Evolutionary conservation across 2,113 vertebrate species (phyloP), one percentile per base, ranked within the genome.

Genomic region (Thalassarche chlororhynchos): DNA sequence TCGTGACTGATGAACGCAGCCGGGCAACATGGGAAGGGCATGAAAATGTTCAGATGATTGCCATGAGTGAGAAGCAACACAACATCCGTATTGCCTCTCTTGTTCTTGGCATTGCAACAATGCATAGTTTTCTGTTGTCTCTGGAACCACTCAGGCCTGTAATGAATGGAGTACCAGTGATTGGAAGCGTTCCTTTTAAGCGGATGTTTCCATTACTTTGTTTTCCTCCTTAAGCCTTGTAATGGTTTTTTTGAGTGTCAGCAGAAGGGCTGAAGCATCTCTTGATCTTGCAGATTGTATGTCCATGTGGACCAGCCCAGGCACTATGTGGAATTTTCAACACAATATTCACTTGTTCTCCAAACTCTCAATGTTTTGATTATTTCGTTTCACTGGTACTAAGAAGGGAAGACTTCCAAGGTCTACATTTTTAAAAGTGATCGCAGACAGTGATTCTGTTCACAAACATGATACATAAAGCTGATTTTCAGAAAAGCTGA

Each of bases 101-200:
- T 98, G 96, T 97, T 97, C 98, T 98, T 99, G 98, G 98, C 98
- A 96, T 98, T 88, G 91, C 97, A 98, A 95, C 97, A 98, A 90
- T 88, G 95, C 97, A 95, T 90, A 87, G 91, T 95, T 97, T 91
- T 98, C 95, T 98, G 98, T 98, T 98, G 98, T 98, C 98, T 97
- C 98, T 98, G 98, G 98, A 98, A 98, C 97, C 96, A 97, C 97
- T 98, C 98, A 97, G 94, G 97, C 97, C 94, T 87, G 90, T 98
- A 98, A 98, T 98, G 97, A 98, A 98, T 98, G 97, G 98, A 98
- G 98, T 98, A 98, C 96, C 98, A 98, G 92, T 98, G 98, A 98
- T 95, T 98, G 97, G 98, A 98, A 98, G 98, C 79, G 96, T 89
- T 98, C 96, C 90, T 98, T 95, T 96, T 84, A 86, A 92, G 84